Evolutionary conservation across 1,140 invertebrate genomes (phyloP).

Genomic region (Ostrea denselamellosa): DNA sequence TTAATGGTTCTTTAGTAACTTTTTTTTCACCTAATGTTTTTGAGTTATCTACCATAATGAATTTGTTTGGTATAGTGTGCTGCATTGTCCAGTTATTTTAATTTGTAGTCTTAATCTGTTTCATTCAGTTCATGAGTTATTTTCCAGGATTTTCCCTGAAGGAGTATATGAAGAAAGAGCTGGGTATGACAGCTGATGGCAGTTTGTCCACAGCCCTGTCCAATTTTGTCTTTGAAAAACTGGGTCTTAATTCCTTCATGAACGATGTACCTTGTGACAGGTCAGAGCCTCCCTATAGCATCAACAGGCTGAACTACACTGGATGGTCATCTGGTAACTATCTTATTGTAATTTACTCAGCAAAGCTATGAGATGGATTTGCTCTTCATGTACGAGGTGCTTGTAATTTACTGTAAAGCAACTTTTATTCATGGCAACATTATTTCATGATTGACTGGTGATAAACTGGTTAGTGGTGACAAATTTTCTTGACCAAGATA

Average conservation of each 20-base stretch:
- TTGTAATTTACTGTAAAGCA: too few species aligned
- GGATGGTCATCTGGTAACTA: slow-evolving; percentile 28
- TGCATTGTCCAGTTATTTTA: neutral
- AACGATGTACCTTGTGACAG: slow-evolving; percentile 18
- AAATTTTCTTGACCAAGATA: too few species aligned
- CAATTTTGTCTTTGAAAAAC: slow-evolving; percentile 15
- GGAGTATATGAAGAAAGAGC: slow-evolving; percentile 20
- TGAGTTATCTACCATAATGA: neutral
- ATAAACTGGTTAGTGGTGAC: too few species aligned
- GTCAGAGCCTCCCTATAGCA: neutral
- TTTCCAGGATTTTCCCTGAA: slow-evolving; percentile 37
- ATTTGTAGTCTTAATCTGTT: neutral
- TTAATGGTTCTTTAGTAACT: too few species aligned
- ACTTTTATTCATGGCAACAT: too few species aligned
- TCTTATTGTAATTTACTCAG: neutral
- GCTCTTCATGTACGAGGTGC: too few species aligned
- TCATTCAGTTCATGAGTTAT: neutral
- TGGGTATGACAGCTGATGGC: neutral
- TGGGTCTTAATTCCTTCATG: slow-evolving; percentile 29
- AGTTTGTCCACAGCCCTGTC: slow-evolving; percentile 22
- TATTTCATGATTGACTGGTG: too few species aligned
- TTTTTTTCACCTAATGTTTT: too few species aligned
- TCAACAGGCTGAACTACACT: slow-evolving; percentile 24
- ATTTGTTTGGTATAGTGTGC: too few species aligned
- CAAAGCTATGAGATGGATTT: too few species aligned